These are phyloP conservation scores for Philopotamus ludificatus DNA, from an alignment of 1,140 invertebrate genomes.

Conservation along the genomic window DNA sequence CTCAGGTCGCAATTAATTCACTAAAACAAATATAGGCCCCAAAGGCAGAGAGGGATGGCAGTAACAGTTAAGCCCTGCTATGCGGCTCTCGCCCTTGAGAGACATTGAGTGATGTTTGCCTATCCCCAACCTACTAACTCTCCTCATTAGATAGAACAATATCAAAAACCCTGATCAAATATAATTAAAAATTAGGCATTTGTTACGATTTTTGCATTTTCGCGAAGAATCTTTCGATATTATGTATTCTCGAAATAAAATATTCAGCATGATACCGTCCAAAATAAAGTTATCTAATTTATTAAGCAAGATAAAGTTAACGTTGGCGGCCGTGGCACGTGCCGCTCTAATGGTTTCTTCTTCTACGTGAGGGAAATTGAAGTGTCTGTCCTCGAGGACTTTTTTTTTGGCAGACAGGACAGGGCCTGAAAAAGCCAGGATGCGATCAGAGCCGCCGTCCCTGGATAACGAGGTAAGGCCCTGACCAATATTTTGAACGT, in stretches of 20 bases:
- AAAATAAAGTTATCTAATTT: slow-evolving; percentile 24
- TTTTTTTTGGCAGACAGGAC: no score
- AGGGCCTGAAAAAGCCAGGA: not conserved
- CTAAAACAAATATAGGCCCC: slow-evolving; percentile 29
- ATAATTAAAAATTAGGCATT: no score
- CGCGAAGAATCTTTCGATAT: no score
- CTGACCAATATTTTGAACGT: not conserved
- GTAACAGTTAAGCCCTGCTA: slow-evolving; percentile 10
- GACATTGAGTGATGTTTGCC: slow-evolving; percentile 35
- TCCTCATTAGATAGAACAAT: no score
- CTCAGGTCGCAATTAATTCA: slow-evolving; percentile 35
- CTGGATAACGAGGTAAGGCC: no score
- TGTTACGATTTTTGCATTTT: no score
- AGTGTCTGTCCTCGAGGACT: slow-evolving; percentile 9
- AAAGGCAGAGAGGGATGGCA: no score
- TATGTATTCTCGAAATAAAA: no score
- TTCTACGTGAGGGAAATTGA: slow-evolving; percentile 31
- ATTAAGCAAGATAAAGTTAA: slow-evolving; percentile 28
- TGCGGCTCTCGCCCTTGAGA: slow-evolving; percentile 19
- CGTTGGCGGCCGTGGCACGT: slow-evolving; percentile 18
- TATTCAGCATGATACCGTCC: no score
- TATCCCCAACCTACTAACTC: slow-evolving; percentile 3
- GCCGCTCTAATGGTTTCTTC: slow-evolving; percentile 12
- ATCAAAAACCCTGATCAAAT: no score
- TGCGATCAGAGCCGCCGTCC: no score